Evolutionary conservation across 2,888 invertebrate genomes (phyloP).

Genomic region (Brachypterus glaber): DNA sequence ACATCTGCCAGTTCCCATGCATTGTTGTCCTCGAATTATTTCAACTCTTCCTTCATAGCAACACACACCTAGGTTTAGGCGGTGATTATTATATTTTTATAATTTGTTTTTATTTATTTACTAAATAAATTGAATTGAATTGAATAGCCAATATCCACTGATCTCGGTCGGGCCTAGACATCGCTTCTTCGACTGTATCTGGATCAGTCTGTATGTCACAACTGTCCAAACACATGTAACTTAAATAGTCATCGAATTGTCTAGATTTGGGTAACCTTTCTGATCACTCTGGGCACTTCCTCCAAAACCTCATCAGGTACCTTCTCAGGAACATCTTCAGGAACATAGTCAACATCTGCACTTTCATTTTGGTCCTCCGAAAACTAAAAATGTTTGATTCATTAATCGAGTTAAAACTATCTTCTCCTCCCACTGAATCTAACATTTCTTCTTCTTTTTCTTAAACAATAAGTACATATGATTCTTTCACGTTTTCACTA

Average conservation of each 20-base stretch:
- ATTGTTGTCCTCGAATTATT: constrained; percentile 15
- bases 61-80: too few species aligned
- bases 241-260: constrained; percentile 14
- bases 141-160: constrained; percentile 12
- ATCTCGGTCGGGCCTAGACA: constrained; percentile 7
- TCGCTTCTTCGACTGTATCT: constrained; percentile 10
- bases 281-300: constrained; percentile 3
- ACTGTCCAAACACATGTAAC: constrained; percentile 8
- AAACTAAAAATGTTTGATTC: too few species aligned
- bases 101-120: too few species aligned
- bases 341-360: constrained; percentile 1
- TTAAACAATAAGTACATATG: constrained; percentile 1
- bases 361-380: constrained; percentile 1
- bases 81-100: too few species aligned
- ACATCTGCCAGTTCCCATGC: constrained; percentile 17
- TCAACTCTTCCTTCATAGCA: constrained; percentile 12
- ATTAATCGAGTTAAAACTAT: background rate
- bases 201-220: constrained; percentile 6
- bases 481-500: constrained; percentile 4
- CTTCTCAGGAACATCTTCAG: constrained; percentile 3
- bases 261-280: constrained; percentile 12
- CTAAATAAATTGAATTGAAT: too few species aligned
- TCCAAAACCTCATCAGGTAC: constrained; percentile 4
- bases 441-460: constrained; percentile 5
- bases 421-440: constrained; percentile 13